Conservation (phyloP, 2,888 invertebrate species). For the Amiota minor region DNA sequence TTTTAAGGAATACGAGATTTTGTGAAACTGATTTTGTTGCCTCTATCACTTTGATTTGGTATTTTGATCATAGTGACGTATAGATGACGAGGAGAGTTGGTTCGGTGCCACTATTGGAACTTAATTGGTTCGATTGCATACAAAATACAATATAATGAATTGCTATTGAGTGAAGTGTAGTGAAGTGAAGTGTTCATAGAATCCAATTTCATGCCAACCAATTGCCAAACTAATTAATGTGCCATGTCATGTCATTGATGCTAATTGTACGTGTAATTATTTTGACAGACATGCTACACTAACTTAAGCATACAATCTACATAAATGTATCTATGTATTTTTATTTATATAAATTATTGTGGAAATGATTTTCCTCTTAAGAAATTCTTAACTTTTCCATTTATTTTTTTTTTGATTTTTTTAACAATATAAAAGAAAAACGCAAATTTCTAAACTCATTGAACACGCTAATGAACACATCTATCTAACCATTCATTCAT, state of each 20-base stretch:
- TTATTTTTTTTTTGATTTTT: neutral
- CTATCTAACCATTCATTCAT: neutral
- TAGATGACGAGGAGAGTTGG: no score
- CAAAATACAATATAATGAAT: no score
- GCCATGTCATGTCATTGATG: slow-evolving; percentile 56
- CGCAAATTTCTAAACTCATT: slow-evolving; percentile 47
- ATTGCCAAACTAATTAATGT: slow-evolving; percentile 51
- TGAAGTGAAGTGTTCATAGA: neutral
- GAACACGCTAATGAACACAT: slow-evolving; percentile 34
- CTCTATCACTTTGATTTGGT: neutral
- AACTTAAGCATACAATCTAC: neutral
- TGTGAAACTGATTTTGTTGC: neutral
- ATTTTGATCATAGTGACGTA: no score
- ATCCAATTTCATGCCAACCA: neutral
- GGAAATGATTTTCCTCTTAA: no score
- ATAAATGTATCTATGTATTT: neutral
- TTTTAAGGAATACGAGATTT: neutral
- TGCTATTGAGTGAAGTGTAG: neutral
- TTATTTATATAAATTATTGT: no score
- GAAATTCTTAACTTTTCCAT: no score
- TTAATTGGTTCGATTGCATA: no score
- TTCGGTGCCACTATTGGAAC: no score
- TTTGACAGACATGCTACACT: slow-evolving; percentile 56
- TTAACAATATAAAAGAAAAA: neutral
- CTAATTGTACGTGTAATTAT: slow-evolving; percentile 70